Conservation (phyloP, 2,797 vertebrate genomes). For the Euthynnus affinis region DNA sequence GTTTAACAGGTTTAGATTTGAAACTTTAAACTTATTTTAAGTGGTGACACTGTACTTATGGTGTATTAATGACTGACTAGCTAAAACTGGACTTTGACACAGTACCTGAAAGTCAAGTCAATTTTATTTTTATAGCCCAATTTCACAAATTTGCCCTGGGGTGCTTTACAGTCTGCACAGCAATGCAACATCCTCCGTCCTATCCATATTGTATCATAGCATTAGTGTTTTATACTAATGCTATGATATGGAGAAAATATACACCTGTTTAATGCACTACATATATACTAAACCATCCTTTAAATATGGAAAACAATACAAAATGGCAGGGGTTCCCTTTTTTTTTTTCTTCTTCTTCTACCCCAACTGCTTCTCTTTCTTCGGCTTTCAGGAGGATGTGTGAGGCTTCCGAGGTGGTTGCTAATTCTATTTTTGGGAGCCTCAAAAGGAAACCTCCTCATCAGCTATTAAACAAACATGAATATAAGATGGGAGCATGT, state of each 20-base stretch:
- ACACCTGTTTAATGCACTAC: too few species aligned
- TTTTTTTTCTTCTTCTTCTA: background rate
- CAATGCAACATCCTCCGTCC: too few species aligned
- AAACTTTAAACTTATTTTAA: background rate
- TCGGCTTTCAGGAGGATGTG: constrained; percentile 3
- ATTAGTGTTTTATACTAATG: too few species aligned
- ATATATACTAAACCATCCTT: too few species aligned
- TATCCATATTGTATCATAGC: too few species aligned
- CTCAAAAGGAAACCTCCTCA: constrained; percentile 50
- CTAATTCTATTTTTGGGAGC: constrained; percentile 41
- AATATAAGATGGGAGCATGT: constrained; percentile 52
- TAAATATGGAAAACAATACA: too few species aligned
- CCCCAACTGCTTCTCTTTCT: background rate
- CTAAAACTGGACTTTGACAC: too few species aligned
- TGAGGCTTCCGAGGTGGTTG: constrained; percentile 1
- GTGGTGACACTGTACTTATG: background rate
- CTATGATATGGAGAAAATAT: too few species aligned
- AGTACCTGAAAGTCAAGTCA: too few species aligned
- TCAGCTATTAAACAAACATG: constrained; percentile 65
- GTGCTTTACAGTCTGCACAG: too few species aligned
- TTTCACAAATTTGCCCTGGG: too few species aligned
- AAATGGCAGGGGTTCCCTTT: background rate
- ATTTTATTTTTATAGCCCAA: too few species aligned
- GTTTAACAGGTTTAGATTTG: background rate
- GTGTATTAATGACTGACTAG: background rate